Evolutionary conservation across 2,888 invertebrate genomes (phyloP).

Genomic region (Hecatera dysodea): DNA sequence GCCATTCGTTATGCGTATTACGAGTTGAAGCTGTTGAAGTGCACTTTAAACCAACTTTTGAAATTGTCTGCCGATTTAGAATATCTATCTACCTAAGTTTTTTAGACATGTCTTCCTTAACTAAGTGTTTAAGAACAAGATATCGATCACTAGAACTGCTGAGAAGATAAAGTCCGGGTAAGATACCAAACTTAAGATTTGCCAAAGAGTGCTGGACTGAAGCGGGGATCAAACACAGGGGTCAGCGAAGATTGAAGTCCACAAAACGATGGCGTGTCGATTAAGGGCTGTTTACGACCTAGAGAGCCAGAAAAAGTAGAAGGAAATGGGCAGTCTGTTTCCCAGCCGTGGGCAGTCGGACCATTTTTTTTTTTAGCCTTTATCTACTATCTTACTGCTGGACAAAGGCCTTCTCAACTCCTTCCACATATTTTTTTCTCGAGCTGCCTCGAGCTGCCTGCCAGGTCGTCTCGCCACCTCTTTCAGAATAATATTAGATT

Average conservation of each 20-base stretch:
- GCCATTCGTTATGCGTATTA: conserved; percentile 25
- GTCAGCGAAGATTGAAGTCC: background rate
- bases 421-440: no score
- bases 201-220: background rate
- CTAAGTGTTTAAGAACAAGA: background rate
- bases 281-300: background rate
- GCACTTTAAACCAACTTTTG: conserved; percentile 6
- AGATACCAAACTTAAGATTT: background rate
- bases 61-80: background rate
- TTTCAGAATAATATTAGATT: no score
- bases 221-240: background rate
- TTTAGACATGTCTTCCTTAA: background rate
- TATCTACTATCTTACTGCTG: no score
- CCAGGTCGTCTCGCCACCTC: no score
- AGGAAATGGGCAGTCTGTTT: background rate
- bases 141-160: background rate
- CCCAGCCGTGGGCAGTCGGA: no score
- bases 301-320: background rate
- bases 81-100: background rate
- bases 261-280: background rate
- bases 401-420: no score
- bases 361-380: no score
- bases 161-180: background rate
- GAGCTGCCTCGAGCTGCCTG: no score
- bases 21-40: conserved; percentile 4